A percentile compares a stretch with the other conserved stretches of the same genome.
These are phyloP conservation scores for Caenorhabditis sp. DNA, from an alignment of 2,888 invertebrate species.

Conservation along the genomic window DNA sequence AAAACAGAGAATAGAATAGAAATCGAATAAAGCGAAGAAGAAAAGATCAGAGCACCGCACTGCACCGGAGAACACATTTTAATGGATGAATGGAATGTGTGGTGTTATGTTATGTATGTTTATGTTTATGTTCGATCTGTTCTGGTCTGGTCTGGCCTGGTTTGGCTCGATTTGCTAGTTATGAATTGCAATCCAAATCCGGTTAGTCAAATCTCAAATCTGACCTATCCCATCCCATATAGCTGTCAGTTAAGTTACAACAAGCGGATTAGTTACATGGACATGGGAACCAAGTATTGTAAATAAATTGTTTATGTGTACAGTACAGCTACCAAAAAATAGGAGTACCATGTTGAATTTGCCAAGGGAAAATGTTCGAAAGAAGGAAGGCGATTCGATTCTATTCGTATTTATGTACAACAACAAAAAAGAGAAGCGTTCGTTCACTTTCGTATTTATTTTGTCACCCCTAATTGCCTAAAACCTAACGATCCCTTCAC, in stretches of 20 bases:
- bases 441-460: too few relatives aligned
- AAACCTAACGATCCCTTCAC: background rate
- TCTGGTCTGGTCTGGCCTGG: constrained; percentile 42
- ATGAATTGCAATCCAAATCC: too few relatives aligned
- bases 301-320: constrained; percentile 12
- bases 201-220: constrained; percentile 30
- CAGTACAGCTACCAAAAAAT: too few relatives aligned
- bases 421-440: background rate
- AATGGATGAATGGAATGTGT: constrained; percentile 36
- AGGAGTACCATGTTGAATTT: too few relatives aligned
- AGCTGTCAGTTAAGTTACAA: constrained; percentile 43
- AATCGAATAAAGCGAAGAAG: too few relatives aligned
- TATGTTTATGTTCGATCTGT: constrained; percentile 29
- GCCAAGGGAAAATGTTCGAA: too few relatives aligned
- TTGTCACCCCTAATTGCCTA: constrained; percentile 26
- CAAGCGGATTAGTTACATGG: constrained; percentile 53
- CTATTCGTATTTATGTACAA: too few relatives aligned
- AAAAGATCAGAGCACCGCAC: too few relatives aligned
- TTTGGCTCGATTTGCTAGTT: constrained; percentile 23
- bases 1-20: constrained; percentile 34
- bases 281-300: constrained; percentile 46
- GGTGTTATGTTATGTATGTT: constrained; percentile 10
- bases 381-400: too few relatives aligned
- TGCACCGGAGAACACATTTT: constrained; percentile 57
- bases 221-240: constrained; percentile 30